These are phyloP conservation scores for Anoura caudifer DNA, from an alignment of 2,113 vertebrate genomes.

Conservation along the genomic window DNA sequence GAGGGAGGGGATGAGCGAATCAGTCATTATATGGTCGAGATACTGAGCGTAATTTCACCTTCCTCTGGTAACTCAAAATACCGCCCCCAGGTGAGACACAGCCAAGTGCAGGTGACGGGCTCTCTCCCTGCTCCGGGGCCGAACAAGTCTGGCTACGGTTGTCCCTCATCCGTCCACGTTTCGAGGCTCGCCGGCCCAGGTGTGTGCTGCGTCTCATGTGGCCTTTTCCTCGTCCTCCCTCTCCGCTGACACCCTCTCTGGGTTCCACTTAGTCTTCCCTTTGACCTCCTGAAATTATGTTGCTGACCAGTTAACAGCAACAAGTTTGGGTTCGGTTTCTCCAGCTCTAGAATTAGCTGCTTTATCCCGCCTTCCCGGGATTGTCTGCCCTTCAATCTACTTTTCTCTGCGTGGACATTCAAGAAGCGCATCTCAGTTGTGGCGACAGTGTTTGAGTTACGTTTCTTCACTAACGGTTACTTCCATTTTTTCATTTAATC, in stretches of 20 bases:
- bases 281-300: not conserved
- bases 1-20: not conserved
- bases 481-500: constrained; percentile 30
- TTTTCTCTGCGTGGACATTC: constrained; percentile 14
- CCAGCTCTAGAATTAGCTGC: not conserved
- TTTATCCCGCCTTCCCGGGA: not conserved
- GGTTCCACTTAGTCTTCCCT: not conserved
- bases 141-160: not conserved
- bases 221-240: not conserved
- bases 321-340: not conserved
- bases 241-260: not conserved
- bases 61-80: not conserved
- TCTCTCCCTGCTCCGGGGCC: not conserved
- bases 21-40: not conserved
- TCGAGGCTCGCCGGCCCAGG: not conserved
- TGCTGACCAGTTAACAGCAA: not conserved
- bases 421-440: not conserved
- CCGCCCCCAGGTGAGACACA: not conserved
- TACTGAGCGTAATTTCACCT: not conserved
- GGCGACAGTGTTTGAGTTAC: not conserved
- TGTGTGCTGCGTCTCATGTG: not conserved
- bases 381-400: not conserved
- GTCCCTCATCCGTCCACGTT: not conserved
- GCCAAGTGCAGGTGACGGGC: not conserved
- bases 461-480: not conserved